Percentiles rank a stretch among this genome's conserved stretches.
Conservation (phyloP, 2,888 invertebrate genomes). For the Dolomedes plantarius region DNA sequence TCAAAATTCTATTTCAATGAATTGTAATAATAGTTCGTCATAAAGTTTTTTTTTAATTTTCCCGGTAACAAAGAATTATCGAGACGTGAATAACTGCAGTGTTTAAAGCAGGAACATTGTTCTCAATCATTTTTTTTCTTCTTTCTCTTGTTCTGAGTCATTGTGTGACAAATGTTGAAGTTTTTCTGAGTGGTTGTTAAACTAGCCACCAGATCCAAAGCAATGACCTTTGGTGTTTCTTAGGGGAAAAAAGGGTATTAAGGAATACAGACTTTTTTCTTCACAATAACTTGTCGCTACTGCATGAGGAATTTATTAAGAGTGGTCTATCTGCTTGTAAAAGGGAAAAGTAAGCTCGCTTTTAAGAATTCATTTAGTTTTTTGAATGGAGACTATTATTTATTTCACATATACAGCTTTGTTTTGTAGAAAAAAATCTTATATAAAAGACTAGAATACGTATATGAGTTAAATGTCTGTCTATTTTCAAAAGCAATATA, state of each 20-base stretch:
- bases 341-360: not conserved
- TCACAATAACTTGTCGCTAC: constrained; percentile 33
- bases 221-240: constrained; percentile 38
- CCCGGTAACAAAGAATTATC: not conserved
- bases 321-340: not conserved
- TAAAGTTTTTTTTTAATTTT: too few species aligned
- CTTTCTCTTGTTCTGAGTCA: constrained; percentile 21
- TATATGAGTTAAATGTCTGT: too few species aligned
- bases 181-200: constrained; percentile 47
- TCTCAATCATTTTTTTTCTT: constrained; percentile 1
- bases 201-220: constrained; percentile 35
- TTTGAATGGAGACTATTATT: too few species aligned
- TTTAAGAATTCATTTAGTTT: too few species aligned
- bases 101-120: constrained; percentile 19
- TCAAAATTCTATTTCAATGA: too few species aligned
- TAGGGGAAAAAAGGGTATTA: not conserved
- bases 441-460: too few species aligned
- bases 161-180: constrained; percentile 46
- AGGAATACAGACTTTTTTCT: constrained; percentile 24
- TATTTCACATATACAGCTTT: too few species aligned
- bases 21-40: too few species aligned
- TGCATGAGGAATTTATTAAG: constrained; percentile 29
- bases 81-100: constrained; percentile 30
- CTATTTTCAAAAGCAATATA: too few species aligned
- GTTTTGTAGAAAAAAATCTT: too few species aligned